Conservation (phyloP, 1,140 invertebrate genomes). For the Bombus ignitus region DNA sequence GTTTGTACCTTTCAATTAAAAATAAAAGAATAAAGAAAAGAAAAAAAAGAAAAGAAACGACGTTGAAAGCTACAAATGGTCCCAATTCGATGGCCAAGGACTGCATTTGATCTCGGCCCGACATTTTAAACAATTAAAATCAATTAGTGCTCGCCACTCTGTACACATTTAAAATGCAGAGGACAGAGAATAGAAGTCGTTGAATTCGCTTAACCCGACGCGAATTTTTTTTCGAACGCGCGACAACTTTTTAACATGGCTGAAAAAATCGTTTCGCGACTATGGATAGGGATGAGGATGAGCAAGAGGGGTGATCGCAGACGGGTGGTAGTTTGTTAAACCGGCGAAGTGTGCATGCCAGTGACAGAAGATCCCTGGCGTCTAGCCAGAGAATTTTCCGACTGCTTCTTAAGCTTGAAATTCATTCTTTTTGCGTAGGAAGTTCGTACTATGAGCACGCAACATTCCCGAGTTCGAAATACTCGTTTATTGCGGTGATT, state of each 20-base stretch:
- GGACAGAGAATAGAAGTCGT: not conserved
- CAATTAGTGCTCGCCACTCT: too few species aligned
- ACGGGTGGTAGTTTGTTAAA: constrained; percentile 49
- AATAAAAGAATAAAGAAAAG: too few species aligned
- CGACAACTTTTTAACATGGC: not conserved
- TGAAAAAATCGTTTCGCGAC: constrained; percentile 12
- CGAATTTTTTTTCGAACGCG: not conserved
- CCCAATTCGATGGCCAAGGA: too few species aligned
- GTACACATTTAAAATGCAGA: not conserved
- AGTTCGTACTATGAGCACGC: not conserved
- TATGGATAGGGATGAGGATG: constrained; percentile 32
- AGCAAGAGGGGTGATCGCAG: constrained; percentile 22
- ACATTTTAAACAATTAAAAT: too few species aligned
- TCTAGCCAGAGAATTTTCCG: constrained; percentile 57
- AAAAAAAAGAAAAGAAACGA: too few species aligned
- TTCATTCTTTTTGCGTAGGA: constrained; percentile 38
- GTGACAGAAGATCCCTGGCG: constrained; percentile 44
- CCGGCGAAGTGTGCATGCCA: constrained; percentile 2
- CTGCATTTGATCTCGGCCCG: too few species aligned
- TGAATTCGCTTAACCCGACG: not conserved
- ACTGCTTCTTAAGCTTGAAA: constrained; percentile 42
- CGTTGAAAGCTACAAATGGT: too few species aligned
- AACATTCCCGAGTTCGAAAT: constrained; percentile 18
- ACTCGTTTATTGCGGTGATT: not conserved
- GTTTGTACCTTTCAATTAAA: too few species aligned